phyloP scores from a whole-genome alignment of 2,888 invertebrate genomes.

The Fragum sueziense region DNA sequence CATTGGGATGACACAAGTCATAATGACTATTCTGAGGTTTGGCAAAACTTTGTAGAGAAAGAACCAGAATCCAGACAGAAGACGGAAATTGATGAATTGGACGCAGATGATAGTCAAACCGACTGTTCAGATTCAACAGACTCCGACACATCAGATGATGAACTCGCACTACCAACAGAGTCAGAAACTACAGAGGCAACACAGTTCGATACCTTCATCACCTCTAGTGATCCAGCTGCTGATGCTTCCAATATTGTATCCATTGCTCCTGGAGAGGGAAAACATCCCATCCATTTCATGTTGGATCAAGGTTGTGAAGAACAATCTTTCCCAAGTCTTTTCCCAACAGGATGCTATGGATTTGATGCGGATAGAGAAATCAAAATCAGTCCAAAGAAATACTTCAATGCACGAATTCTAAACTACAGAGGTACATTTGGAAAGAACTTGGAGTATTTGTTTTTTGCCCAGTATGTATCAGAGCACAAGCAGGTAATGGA shows the following conservation, averaged over 20 bases:
- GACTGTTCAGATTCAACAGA: neutral
- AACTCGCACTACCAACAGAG: neutral
- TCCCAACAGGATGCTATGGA: slow-evolving; percentile 52
- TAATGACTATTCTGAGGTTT: slow-evolving; percentile 27
- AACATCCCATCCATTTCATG: slow-evolving; percentile 39
- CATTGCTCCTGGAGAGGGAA: slow-evolving; percentile 47
- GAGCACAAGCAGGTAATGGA: slow-evolving; percentile 51
- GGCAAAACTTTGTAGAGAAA: neutral
- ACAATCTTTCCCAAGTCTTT: slow-evolving; percentile 34
- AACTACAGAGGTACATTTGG: slow-evolving; percentile 42
- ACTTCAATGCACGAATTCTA: slow-evolving; percentile 51
- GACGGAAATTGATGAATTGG: neutral
- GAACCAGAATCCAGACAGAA: neutral
- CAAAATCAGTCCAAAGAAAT: slow-evolving; percentile 42
- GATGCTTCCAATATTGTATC: slow-evolving; percentile 40
- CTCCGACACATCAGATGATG: neutral
- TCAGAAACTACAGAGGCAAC: too few species aligned
- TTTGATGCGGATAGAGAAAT: slow-evolving; percentile 38
- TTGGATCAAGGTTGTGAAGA: slow-evolving; percentile 51
- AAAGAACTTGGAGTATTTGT: slow-evolving; percentile 48
- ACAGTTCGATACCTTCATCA: slow-evolving; percentile 43
- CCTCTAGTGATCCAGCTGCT: slow-evolving; percentile 32
- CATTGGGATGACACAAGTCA: slow-evolving; percentile 24
- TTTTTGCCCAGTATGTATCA: slow-evolving; percentile 46
- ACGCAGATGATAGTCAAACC: neutral